phyloP scores from a whole-genome alignment of 2,888 invertebrate genomes.

The Aporophyla nigra region DNA sequence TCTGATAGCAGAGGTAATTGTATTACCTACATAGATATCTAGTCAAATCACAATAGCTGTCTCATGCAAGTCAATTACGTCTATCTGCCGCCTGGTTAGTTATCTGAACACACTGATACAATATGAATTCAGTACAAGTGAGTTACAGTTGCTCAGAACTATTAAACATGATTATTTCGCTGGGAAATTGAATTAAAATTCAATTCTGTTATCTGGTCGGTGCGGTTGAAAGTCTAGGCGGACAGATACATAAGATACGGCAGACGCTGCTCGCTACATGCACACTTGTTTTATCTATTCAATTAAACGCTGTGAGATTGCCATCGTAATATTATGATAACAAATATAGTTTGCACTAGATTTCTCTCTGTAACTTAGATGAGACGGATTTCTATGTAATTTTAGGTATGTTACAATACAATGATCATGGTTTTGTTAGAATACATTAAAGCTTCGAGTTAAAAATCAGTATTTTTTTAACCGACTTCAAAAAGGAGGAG shows the following conservation, averaged over 20 bases:
- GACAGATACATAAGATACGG: slow-evolving; percentile 52
- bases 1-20: slow-evolving; percentile 68
- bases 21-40: slow-evolving; percentile 72
- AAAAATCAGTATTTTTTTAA: not conserved
- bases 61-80: slow-evolving; percentile 89
- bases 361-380: slow-evolving; percentile 27
- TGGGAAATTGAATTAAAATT: slow-evolving; percentile 82
- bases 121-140: slow-evolving; percentile 83
- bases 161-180: slow-evolving; percentile 83
- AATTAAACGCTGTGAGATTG: slow-evolving; percentile 54
- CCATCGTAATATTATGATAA: slow-evolving; percentile 55
- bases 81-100: slow-evolving; percentile 87
- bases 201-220: slow-evolving; percentile 76
- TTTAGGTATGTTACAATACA: slow-evolving; percentile 9
- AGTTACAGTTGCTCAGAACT: slow-evolving; percentile 82
- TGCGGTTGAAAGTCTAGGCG: slow-evolving; percentile 65
- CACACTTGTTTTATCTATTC: slow-evolving; percentile 63
- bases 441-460: slow-evolving; percentile 7
- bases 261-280: slow-evolving; percentile 56
- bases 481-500: too few relatives aligned
- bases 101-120: slow-evolving; percentile 84
- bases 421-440: slow-evolving; percentile 6
- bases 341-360: slow-evolving; percentile 42
- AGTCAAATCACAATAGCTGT: slow-evolving; percentile 86
- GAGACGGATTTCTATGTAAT: slow-evolving; percentile 28